phyloP scores from a whole-genome alignment of 2,797 vertebrate species.

The Vultur gryphus region DNA sequence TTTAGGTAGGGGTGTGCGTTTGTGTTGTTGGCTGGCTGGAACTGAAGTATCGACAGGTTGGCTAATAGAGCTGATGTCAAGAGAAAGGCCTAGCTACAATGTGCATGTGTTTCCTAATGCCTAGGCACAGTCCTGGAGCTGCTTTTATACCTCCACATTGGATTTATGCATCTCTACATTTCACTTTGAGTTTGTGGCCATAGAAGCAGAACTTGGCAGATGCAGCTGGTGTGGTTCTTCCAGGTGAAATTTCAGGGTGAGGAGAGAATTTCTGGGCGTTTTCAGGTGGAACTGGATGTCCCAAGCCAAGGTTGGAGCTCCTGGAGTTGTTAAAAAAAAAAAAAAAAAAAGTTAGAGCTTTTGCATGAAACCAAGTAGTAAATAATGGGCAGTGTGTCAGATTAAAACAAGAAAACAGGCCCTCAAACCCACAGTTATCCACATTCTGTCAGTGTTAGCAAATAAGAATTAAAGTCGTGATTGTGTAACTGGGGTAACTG shows the following conservation, averaged over 20 bases:
- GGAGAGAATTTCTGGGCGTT: neutral
- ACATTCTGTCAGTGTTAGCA: neutral
- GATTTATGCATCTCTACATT: neutral
- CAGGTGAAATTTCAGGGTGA: neutral
- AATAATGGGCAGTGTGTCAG: neutral
- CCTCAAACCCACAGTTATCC: neutral
- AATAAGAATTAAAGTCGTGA: neutral
- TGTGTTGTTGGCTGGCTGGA: neutral
- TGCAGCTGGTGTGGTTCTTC: neutral
- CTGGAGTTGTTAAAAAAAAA: neutral
- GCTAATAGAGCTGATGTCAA: neutral
- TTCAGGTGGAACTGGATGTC: neutral
- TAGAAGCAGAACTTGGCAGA: neutral
- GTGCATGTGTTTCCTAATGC: neutral
- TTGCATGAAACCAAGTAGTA: neutral
- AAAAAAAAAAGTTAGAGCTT: neutral
- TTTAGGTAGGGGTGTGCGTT: accelerated
- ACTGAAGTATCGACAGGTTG: accelerated
- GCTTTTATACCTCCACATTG: accelerated
- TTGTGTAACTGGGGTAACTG: neutral
- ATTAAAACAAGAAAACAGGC: neutral
- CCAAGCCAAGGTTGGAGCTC: neutral
- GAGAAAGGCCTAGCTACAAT: neutral
- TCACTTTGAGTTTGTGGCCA: neutral
- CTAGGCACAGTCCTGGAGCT: neutral